These are phyloP conservation scores for Drosophila formosana DNA, from an alignment of 2,888 invertebrate genomes.

Conservation along the genomic window DNA sequence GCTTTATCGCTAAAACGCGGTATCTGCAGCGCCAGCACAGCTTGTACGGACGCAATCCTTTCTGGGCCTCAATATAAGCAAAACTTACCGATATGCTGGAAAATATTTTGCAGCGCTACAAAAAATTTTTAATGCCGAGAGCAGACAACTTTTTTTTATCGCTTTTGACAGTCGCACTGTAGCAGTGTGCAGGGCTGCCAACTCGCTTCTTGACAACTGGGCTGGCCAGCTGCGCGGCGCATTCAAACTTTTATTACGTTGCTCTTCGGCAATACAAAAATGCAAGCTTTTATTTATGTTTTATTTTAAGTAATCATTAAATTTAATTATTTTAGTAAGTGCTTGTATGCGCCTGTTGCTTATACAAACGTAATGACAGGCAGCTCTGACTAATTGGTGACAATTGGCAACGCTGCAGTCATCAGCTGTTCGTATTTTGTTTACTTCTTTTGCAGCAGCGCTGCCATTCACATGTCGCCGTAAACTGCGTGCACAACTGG, in stretches of 20 bases:
- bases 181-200: constrained; percentile 65
- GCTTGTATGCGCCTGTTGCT: not conserved
- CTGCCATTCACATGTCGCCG: constrained; percentile 37
- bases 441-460: constrained; percentile 36
- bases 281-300: too few species aligned
- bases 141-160: constrained; percentile 73
- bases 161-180: constrained; percentile 71
- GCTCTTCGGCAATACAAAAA: too few species aligned
- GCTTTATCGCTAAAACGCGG: too few species aligned
- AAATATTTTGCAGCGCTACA: constrained; percentile 75
- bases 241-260: constrained; percentile 16
- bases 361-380: not conserved
- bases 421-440: constrained; percentile 49
- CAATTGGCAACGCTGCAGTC: constrained; percentile 9
- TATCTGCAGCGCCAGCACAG: too few species aligned
- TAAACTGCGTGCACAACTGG: constrained; percentile 19
- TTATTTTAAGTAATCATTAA: too few species aligned
- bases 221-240: constrained; percentile 44
- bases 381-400: constrained; percentile 12
- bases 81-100: constrained; percentile 75
- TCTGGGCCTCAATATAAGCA: not conserved
- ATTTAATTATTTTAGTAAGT: too few species aligned
- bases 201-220: constrained; percentile 58
- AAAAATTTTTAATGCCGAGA: constrained; percentile 65
- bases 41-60: not conserved